Conservation (phyloP, 1,140 invertebrate genomes). For the Drosophila baimaii region DNA sequence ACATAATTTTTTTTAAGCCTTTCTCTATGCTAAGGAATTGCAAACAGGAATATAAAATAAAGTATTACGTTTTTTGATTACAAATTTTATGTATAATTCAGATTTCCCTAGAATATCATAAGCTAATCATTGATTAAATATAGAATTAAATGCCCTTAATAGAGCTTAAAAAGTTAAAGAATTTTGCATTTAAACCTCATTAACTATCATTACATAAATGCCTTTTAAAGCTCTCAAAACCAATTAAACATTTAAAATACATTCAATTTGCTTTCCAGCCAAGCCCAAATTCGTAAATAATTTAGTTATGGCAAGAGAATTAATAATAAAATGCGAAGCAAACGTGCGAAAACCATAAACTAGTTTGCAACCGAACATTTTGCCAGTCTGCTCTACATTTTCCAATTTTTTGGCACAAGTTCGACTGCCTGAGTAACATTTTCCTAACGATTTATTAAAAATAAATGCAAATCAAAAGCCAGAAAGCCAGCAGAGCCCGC, state of each 20-base stretch:
- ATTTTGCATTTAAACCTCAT: too few relatives aligned
- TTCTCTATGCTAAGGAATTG: too few relatives aligned
- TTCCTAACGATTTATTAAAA: slow-evolving; percentile 36
- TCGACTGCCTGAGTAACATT: background rate
- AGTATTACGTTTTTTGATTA: too few relatives aligned
- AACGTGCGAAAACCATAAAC: background rate
- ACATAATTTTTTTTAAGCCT: too few relatives aligned
- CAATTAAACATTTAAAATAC: background rate
- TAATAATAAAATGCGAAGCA: background rate
- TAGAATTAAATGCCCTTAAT: too few relatives aligned
- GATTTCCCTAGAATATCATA: too few relatives aligned
- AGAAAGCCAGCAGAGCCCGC: slow-evolving; percentile 6
- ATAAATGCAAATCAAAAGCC: slow-evolving; percentile 42
- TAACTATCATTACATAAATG: too few relatives aligned
- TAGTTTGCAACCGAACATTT: background rate
- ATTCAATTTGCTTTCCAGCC: background rate
- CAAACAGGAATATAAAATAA: too few relatives aligned
- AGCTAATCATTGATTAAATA: too few relatives aligned
- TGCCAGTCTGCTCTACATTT: slow-evolving; percentile 9
- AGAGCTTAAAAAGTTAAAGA: too few relatives aligned
- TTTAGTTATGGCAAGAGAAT: background rate
- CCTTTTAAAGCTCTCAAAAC: too few relatives aligned
- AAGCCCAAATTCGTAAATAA: background rate
- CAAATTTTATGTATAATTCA: too few relatives aligned
- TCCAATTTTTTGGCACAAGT: slow-evolving; percentile 10